Evolutionary conservation across 1,140 invertebrate species (phyloP), one percentile per base, ranked within the genome.

Genomic region (Heliconius eleuchia): DNA sequence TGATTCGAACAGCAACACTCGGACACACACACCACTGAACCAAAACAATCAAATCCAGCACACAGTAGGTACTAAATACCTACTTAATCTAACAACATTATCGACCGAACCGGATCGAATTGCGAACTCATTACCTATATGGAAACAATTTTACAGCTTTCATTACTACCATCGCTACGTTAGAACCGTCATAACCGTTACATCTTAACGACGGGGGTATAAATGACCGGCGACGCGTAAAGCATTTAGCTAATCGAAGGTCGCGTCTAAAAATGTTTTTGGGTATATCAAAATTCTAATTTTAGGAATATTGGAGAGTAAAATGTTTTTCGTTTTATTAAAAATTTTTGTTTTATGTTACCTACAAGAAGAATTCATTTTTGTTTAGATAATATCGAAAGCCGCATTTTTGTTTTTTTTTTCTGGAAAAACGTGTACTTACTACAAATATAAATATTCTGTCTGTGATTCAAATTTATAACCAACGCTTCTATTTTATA

Each of bases 181-280:
- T 57, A 37, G 71, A 74, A 18, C 84, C 80, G 80, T 85, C 89
- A 90, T 93, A 92, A 91, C 90, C 85, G 86, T 92, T 88, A 88
- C 86, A 82, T 80, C 71, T 87, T 91, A 92, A 92, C 89, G 91
- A 86, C 80, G 87, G 86, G 13, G 86, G 86, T 87, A 84, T 88
- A 86, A 88, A 91, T 88, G 86, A 80, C 85, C 86, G 85, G 73
- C 83, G 83, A 83, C 81, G 84, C 85, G 88, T 90, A 88, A 89
- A 88, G 89, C 89, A 90, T 93, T 93, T 88, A 89, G 89, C 87
- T 92, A 90, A 92, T 91, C 85, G 86, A 86, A 87, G 86, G 89
- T 86, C 85, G 73, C 76, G 80, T 50, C 27, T 66, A 66, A 30
- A 30, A 66, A 66, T 66, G 13, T 0, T 66, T 66, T 66, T 66